Percentiles rank a stretch among this genome's conserved stretches.
These are phyloP conservation scores for Felis chaus DNA, from an alignment of 2,113 vertebrate genomes.

Conservation along the genomic window DNA sequence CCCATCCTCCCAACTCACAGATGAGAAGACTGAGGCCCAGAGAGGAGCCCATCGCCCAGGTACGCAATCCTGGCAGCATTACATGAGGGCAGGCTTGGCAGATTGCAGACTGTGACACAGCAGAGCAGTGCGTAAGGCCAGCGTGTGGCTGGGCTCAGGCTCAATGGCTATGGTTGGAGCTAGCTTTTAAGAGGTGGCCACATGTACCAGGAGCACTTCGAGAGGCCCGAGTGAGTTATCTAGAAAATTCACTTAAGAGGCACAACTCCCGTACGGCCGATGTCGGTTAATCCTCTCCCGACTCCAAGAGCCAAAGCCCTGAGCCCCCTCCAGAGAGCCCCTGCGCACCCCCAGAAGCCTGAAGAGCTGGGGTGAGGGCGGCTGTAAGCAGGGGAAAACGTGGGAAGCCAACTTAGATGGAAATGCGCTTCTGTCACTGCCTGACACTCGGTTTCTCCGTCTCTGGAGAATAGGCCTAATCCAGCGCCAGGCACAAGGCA, in stretches of 20 bases:
- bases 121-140: accelerated
- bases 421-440: background rate
- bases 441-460: background rate
- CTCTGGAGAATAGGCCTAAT: background rate
- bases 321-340: background rate
- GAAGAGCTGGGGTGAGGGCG: background rate
- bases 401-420: background rate
- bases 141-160: background rate
- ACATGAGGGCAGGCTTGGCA: background rate
- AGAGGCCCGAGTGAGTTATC: background rate
- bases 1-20: background rate
- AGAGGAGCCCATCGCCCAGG: background rate
- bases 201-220: background rate
- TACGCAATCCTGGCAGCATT: background rate
- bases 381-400: background rate
- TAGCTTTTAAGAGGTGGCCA: background rate
- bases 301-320: background rate
- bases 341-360: background rate
- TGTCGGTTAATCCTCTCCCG: background rate
- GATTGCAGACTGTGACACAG: background rate
- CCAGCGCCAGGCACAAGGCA: accelerated
- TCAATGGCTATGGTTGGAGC: background rate
- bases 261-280: background rate
- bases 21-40: background rate
- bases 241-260: constrained; percentile 35